These are phyloP conservation scores for Cossypha heuglini DNA, from an alignment of 2,797 vertebrate genomes.

Conservation along the genomic window DNA sequence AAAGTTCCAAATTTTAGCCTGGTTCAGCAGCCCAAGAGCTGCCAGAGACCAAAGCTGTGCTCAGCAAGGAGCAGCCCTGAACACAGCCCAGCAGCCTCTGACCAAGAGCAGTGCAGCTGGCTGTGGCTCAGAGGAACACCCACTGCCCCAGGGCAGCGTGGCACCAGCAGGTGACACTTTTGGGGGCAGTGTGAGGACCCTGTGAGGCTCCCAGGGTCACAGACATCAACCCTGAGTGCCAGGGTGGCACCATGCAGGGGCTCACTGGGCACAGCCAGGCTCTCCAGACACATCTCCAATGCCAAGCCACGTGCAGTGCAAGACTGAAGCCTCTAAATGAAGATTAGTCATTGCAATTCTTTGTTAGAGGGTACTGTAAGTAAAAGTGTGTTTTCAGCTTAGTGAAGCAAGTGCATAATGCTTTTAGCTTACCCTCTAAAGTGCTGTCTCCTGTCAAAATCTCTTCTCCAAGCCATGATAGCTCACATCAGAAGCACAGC, in stretches of 20 bases:
- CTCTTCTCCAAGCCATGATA: neutral
- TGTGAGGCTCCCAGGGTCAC: neutral
- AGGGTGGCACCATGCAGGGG: neutral
- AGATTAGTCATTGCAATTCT: neutral
- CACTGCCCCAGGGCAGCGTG: rapidly evolving
- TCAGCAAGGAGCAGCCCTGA: neutral
- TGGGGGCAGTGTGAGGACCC: neutral
- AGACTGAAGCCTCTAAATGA: neutral
- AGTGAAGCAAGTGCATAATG: slow-evolving; percentile 15
- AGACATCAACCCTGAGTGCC: neutral
- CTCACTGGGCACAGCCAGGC: neutral
- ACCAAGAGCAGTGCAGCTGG: neutral
- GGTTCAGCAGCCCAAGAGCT: neutral
- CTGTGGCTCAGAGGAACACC: neutral
- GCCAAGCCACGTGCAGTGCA: neutral
- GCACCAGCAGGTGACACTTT: neutral
- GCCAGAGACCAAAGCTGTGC: neutral
- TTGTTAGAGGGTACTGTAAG: neutral
- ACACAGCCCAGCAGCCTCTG: neutral
- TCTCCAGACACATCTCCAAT: neutral
- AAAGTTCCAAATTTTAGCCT: neutral
- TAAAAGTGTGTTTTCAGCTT: neutral
- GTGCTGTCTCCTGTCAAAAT: neutral
- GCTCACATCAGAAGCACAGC: neutral
- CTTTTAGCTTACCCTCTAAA: slow-evolving; percentile 48